Base-by-base conservation (phyloP, 2,113 vertebrate genomes). In the Dicentrarchus labrax region DNA sequence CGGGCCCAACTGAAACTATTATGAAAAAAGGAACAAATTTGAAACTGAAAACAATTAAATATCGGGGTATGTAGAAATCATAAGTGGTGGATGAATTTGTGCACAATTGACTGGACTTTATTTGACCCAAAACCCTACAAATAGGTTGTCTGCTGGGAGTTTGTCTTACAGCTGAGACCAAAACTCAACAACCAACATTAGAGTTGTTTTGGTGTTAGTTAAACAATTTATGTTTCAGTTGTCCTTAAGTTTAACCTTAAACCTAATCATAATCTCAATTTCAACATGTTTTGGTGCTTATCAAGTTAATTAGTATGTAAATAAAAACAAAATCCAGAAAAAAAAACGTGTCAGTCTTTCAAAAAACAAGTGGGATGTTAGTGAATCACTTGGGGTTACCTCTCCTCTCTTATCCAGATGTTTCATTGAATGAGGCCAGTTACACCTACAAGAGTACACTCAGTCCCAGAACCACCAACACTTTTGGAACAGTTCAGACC, bases 331-430 rank as follows among this genome's bases (percentile, higher is more conserved):
- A 38, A 72, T 22, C 1, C 2, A 62, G 6, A 72, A 41, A 1
- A 30, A 41, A 62, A 79, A 39, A 6, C 7, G n/a, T 4, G 6
- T 78, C 15, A 66, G 65, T 21, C 38, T 59, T 71, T 16, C 21
- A 13, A 72, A 69, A 62, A 72, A 62, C 19, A 24, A 24, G 10
- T 5, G 10, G 79, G 67, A 6, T 83, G 72, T 70, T 68, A 21
- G 12, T 80, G 54, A 36, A 43, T 82, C 73, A 64, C 80, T n/a
- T 22, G 78, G 50, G 78, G 59, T 69, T 75, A 39, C 47, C 45
- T 38, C 69, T 81, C 72, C 72, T 39, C 53, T 78, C 36, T 57
- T 30, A 71, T 78, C 56, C 78, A 86, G 74, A 86, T 90, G 87
- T 89, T 88, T 86, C 50, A 65, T 24, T 56, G 60, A 62, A 75